Base-by-base conservation (phyloP, 2,888 invertebrate species). In the Clivina fossor region DNA sequence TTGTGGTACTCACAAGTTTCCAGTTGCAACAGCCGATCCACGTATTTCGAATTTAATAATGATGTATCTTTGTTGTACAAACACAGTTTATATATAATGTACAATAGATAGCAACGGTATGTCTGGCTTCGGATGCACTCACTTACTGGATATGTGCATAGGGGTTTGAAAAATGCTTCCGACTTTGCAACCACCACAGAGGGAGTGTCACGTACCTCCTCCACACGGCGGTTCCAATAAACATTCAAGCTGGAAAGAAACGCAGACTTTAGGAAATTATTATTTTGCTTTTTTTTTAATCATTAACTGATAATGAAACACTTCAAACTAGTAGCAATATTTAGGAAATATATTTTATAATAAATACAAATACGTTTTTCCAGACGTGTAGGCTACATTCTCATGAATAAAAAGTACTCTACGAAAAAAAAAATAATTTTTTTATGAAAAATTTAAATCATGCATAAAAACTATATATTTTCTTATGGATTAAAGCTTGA, bases 181-280 rank as follows among this genome's bases (percentile, higher is more conserved):
- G 16, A 5, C 32, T 16, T 11, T 18, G 55, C 18, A 40, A 48
- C 7, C 40, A 33, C 20, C 69, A 71, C 70, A 53, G 67, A 65
- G 44, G 67, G 30, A 58, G 63, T 33, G 38, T 57, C 37, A 32
- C 62, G 61, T 59, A 62, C 68, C 61, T 66, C 64, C 57, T 65
- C 64, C 58, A 66, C 60, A 46, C 64, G 66, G 62, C 65, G 68
- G 62, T 68, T 65, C 71, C 71, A 70, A 56, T 71, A 69, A 48
- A 66, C 66, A 58, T 66, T 66, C 61, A 71, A 73, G 68, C 72
- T 71, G 62, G 55, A 66, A 56, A 32, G 37, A 38, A 41, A 37
- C 11, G 9, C 33, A 33, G 9, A 11, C 33, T 33, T 4, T 24
- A 24, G 5, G 9, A 7, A 33, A 33, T 4, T 18, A 15, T 38